Base-by-base conservation (phyloP, 2,113 vertebrate species). In the Ursus arctos region DNA sequence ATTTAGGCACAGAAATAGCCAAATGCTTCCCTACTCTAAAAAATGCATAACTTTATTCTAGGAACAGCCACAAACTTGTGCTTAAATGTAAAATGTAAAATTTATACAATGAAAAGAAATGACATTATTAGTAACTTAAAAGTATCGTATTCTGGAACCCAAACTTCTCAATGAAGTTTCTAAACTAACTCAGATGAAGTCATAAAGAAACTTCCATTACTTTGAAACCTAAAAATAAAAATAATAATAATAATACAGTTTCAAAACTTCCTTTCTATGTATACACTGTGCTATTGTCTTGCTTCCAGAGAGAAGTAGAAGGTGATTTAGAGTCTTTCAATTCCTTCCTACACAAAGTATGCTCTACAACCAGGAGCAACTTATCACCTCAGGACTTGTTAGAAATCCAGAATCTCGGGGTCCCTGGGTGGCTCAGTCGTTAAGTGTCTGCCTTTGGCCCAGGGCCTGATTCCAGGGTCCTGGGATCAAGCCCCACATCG, bases 141-240 rank as follows among this genome's bases (percentile, higher is more conserved):
- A 95, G 10, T 91, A 84, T 76, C 31, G 49, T 88, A 49, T 92
- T 92, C 43, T 91, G 36, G 28, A 74, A 82, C 36, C 69, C 79
- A 49, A 14, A 67, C 86, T 91, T 88, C 28, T 79, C 40, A 69
- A 31, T 40, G 69, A 61, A 5, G 0, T 91, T 65, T 96, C 81
- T 85, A 36, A 31, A 74, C 7, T 40, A 61, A 55, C 31, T 14
- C 28, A 89, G 55, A 57, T 69, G 81, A 95, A 95, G 18, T 5
- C 49, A 91, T 40, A 94, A 72, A 95, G 53, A 61, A 80, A 82
- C 0, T 77, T 40, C 0, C 2, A 28, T 31, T 92, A 51, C 6
- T 86, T 95, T 72, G 83, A 94, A 94, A 82, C 65, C 77, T 55
- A 7, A 80, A 51, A 43, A 40, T 72, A 67, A 67, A 28, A 61